Evolutionary conservation across 2,797 vertebrate genomes (phyloP).

Genomic region (Parotocinclus haroldoi): DNA sequence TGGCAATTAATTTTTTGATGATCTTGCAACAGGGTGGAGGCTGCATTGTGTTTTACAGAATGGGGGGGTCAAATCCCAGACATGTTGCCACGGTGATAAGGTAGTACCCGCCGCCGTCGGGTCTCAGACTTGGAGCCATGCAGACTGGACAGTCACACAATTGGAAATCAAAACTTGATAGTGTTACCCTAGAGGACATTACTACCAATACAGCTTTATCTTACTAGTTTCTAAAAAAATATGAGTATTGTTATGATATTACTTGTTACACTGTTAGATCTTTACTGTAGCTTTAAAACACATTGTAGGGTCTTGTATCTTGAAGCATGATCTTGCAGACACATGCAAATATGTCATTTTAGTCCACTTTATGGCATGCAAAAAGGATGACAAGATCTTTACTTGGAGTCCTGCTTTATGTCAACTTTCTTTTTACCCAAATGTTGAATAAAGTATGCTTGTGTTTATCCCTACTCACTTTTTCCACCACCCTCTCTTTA

Average conservation of each 20-base stretch:
- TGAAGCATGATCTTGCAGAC: too few relatives aligned
- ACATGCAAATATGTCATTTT: too few relatives aligned
- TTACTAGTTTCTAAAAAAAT: slow-evolving; percentile 9
- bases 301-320: too few relatives aligned
- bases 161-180: slow-evolving; percentile 75
- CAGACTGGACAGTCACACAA: slow-evolving; percentile 83
- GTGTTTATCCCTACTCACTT: too few relatives aligned
- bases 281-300: too few relatives aligned
- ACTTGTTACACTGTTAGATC: too few relatives aligned
- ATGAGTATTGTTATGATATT: background rate
- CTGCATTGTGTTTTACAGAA: slow-evolving; percentile 48
- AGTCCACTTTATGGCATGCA: too few relatives aligned
- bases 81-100: slow-evolving; percentile 85
- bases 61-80: slow-evolving; percentile 82
- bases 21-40: slow-evolving; percentile 58
- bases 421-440: too few relatives aligned
- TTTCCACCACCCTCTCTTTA: too few relatives aligned
- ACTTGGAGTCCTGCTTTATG: too few relatives aligned
- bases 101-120: slow-evolving; percentile 81
- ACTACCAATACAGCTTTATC: slow-evolving; percentile 49
- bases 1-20: slow-evolving; percentile 74
- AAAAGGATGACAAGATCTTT: too few relatives aligned
- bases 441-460: too few relatives aligned
- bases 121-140: slow-evolving; percentile 82
- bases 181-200: slow-evolving; percentile 79